Conservation (phyloP, 2,797 vertebrate genomes). For the Ctenosaura bakeri region DNA sequence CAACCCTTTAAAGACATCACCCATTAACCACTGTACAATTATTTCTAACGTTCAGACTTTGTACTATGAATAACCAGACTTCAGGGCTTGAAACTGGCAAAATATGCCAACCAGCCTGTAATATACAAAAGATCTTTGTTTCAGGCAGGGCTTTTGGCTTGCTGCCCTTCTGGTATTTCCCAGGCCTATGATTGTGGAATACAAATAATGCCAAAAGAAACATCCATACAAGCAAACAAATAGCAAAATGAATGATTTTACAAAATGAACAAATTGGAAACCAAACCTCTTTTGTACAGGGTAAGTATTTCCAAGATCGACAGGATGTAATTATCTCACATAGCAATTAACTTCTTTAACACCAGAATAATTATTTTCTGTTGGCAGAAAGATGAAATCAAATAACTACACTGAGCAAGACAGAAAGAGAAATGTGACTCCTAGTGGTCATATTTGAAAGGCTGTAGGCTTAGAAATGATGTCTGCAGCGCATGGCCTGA, state of each 20-base stretch:
- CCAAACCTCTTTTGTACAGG: constrained; percentile 31
- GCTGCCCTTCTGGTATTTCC: neutral
- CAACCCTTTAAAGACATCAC: too few species aligned
- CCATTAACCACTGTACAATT: too few species aligned
- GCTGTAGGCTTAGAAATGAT: neutral
- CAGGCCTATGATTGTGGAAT: neutral
- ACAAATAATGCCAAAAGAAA: neutral
- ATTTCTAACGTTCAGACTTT: too few species aligned
- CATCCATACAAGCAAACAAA: constrained; percentile 8
- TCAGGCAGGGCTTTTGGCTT: neutral
- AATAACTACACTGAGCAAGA: neutral
- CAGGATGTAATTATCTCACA: constrained; percentile 47
- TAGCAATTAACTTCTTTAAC: constrained; percentile 43
- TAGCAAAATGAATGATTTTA: constrained; percentile 39
- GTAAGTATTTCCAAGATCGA: constrained; percentile 31
- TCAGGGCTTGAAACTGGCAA: too few species aligned
- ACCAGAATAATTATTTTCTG: constrained; percentile 40
- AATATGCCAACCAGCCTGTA: too few species aligned
- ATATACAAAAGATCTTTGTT: neutral
- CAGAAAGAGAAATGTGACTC: neutral
- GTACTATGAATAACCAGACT: too few species aligned
- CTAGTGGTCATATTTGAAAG: neutral
- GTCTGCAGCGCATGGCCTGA: too few species aligned
- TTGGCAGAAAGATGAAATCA: constrained; percentile 44
- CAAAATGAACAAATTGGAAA: constrained; percentile 42